phyloP scores from a whole-genome alignment of 2,888 invertebrate species.

The Conchocele bisecta region DNA sequence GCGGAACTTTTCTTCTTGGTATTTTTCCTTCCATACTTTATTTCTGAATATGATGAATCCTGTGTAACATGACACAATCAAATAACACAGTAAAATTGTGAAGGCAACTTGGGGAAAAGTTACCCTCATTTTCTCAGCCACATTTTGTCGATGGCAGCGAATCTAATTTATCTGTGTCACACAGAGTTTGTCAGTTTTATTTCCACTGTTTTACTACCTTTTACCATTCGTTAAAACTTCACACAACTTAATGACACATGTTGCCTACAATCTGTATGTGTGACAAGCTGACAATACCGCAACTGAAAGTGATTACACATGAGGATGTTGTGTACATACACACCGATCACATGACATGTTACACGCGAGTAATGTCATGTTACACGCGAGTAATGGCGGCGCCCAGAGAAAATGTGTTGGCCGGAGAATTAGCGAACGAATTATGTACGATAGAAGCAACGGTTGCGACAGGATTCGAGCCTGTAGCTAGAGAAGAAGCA shows the following conservation, averaged over 20 bases:
- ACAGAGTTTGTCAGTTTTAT: too few species aligned
- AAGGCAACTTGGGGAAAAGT: constrained; percentile 67
- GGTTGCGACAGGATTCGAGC: constrained; percentile 83
- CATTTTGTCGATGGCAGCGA: too few species aligned
- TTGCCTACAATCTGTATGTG: too few species aligned
- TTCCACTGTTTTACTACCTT: too few species aligned
- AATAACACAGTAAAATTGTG: constrained; percentile 70
- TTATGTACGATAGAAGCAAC: constrained; percentile 81
- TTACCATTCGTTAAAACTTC: too few species aligned
- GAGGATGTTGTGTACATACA: neutral
- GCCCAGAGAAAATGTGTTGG: constrained; percentile 57
- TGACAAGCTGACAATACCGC: too few species aligned
- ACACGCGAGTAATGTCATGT: too few species aligned
- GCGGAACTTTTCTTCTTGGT: constrained; percentile 46
- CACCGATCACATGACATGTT: neutral
- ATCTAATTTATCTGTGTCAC: too few species aligned
- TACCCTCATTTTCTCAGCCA: constrained; percentile 59
- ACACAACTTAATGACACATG: too few species aligned
- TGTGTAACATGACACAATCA: constrained; percentile 75
- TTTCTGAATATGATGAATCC: constrained; percentile 71
- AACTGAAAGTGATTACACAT: too few species aligned
- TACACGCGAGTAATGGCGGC: constrained; percentile 70
- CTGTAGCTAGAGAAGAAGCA: constrained; percentile 81
- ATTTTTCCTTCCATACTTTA: constrained; percentile 46
- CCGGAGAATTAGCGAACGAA: neutral